Conservation (phyloP, 2,113 vertebrate species). For the Hydrolagus affinis region DNA sequence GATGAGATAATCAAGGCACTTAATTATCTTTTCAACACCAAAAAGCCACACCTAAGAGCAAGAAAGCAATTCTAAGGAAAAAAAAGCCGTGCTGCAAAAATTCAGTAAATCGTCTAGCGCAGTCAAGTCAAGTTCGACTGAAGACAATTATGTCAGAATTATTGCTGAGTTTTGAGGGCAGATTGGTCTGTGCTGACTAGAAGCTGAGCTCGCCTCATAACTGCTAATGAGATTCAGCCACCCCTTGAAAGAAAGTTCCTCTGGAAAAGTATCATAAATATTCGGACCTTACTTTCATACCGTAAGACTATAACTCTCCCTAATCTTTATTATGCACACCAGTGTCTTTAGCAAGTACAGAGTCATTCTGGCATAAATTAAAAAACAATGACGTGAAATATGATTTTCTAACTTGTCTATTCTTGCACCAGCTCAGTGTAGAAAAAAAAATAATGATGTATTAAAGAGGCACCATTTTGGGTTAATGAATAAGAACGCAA, state of each 20-base stretch:
- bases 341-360: not conserved
- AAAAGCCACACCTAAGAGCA: not conserved
- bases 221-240: not conserved
- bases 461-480: constrained; percentile 17
- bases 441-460: constrained; percentile 26
- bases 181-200: not conserved
- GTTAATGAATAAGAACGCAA: constrained; percentile 29
- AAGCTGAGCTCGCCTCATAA: not conserved
- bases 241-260: not conserved
- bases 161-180: not conserved
- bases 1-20: not conserved
- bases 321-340: not conserved
- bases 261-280: not conserved
- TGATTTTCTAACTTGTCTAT: not conserved
- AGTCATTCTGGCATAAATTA: not conserved
- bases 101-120: not conserved
- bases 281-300: not conserved
- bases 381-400: not conserved
- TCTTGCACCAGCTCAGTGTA: not conserved
- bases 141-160: not conserved
- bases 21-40: not conserved
- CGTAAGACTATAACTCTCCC: not conserved
- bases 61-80: not conserved
- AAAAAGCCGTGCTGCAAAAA: not conserved
- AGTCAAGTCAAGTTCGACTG: not conserved